Base-by-base conservation (phyloP, 2,888 invertebrate genomes). In the Sinohyriopsis cumingii region DNA sequence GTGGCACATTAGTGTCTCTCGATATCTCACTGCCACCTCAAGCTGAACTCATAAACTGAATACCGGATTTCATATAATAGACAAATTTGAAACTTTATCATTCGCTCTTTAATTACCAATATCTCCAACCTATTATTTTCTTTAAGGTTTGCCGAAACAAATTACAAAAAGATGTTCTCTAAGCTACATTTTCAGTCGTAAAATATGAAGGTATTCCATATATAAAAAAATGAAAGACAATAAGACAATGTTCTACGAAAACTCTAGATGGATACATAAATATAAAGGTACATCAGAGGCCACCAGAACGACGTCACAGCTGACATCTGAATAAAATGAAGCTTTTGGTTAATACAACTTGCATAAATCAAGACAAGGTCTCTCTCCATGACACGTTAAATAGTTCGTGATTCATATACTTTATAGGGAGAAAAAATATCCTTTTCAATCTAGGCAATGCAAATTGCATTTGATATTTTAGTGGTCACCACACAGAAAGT, bases 391-490 rank as follows among this genome's bases (percentile, higher is more conserved):
- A 64, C 59, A 5, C 24, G 59, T 7, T 2, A 9, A 6, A 69
- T 69, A 19, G 45, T 45, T 45, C n/a, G 63, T 18, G 28, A 56
- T n/a, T 53, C 15, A 22, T 59, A 18, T 59, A 56, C 20, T 19
- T 57, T 0, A 24, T 64, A 6, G 20, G 33, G 0, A 63, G 59
- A 53, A 54, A 33, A 33, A 6, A 4, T 12, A 33, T 65, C 18
- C 6, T 9, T 3, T 59, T 69, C n/a, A 69, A 57, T 61, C 6
- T 69, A 6, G 66, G 66, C 6, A 69, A 57, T 55, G 57, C 62
- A n/a, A 62, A 69, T n/a, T 65, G 69, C 57, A 33, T 69, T n/a
- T 20, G 54, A 54, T 24, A 45, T 5, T 61, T 69, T 53, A 9
- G 57, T 6, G 33, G 9, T 9, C 1, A 9, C 33, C 33, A 33